Evolutionary conservation across 2,113 vertebrate genomes (phyloP), one percentile per base, ranked within the genome.

Genomic region (Neolamprologus devosi): DNA sequence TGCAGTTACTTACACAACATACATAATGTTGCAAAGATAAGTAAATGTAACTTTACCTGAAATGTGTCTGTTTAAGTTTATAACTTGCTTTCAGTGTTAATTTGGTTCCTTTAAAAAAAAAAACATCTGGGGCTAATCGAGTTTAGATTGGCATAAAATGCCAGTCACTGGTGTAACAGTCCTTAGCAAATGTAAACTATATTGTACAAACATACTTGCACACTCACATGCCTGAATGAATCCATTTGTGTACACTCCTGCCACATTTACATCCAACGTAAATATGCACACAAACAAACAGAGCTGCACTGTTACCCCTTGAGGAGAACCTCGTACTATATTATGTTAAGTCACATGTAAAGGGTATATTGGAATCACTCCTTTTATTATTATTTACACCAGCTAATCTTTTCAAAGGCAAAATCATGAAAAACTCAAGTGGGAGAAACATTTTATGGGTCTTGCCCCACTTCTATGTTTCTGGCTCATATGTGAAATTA

Each of bases 101-200:
- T 37, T 37, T 37, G 33, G 19, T 68, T 37, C 33, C 19, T 21
- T 5, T 8, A 35, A 65, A 47, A 47, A 2, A 19, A 5, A 6
- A 0, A 2, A 0, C 6, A 65, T 3, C 33, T 37, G 19, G 11
- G 11, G 11, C 63, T 2, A 68, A 0, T 37, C 0, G 1, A 37
- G 60, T 37, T 37, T 37, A 65, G 33, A 37, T 37, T n/a, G 10
- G 4, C 7, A 12, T 35, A n/a, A 65, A 65, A 35, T 65, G 30
- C 17, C 3, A 65, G 33, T n/a, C 33, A 21, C 33, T 68, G 63
- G 63, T 37, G 19, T 40, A 68, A 68, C 37, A 5, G 63, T 68
- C 19, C 10, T 40, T 37, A 68, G 19, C 19, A 68, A 68, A 40
- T 13, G 28, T 37, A 68, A 68, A 5, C 11, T 40, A 68, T 68